These are phyloP conservation scores for Cephalopterus ornatus DNA, from an alignment of 2,113 vertebrate genomes.

Conservation along the genomic window DNA sequence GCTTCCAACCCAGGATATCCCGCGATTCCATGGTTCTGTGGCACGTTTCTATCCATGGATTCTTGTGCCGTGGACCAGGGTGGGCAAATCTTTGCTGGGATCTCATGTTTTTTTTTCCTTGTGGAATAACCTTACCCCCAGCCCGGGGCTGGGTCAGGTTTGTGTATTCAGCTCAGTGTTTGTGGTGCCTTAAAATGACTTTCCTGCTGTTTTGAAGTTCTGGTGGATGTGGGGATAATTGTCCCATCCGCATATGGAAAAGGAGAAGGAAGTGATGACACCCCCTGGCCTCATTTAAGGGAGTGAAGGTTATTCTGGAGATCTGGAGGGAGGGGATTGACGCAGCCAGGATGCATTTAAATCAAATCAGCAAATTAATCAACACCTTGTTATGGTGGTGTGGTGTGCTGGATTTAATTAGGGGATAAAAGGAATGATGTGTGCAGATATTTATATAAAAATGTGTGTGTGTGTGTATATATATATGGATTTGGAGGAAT, in stretches of 20 bases:
- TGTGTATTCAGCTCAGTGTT: not conserved
- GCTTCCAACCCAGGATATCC: not conserved
- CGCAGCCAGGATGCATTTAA: not conserved
- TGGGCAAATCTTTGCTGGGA: not conserved
- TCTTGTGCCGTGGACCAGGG: not conserved
- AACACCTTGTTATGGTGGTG: not conserved
- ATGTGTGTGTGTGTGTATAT: not conserved
- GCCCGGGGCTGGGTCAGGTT: not conserved
- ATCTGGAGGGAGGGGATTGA: slow-evolving; percentile 42
- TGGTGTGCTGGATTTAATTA: not conserved
- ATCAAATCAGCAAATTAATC: slow-evolving; percentile 53
- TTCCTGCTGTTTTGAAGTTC: not conserved
- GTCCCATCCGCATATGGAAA: not conserved
- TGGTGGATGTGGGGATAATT: slow-evolving; percentile 21
- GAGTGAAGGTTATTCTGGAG: slow-evolving; percentile 4
- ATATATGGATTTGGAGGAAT: not conserved
- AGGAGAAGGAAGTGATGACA: not conserved
- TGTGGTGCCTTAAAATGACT: not conserved
- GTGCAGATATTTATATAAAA: not conserved
- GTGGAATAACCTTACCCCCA: not conserved
- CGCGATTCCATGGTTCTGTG: not conserved
- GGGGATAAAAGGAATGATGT: not conserved
- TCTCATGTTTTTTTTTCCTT: not conserved
- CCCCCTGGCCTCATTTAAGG: not conserved
- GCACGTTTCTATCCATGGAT: fast-evolving